Percentiles rank a stretch among this genome's conserved stretches.
Evolutionary conservation across 92 coral and sea anemone genomes (phyloP).

Genomic region (Porites cylindrica): DNA sequence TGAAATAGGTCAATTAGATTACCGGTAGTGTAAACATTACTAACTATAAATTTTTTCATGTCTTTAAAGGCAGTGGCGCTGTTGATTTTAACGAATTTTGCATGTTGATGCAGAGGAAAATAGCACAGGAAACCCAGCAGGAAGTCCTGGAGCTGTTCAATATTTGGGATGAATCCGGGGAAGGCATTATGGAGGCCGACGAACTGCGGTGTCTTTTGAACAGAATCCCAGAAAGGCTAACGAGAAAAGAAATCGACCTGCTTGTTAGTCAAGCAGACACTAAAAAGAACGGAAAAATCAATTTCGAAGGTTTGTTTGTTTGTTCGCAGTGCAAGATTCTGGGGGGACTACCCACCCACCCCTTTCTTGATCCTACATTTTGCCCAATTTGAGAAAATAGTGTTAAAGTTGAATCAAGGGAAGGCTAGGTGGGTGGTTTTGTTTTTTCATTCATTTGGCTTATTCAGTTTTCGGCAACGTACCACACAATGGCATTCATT

Average conservation of each 20-base stretch:
- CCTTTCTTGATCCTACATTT: no score
- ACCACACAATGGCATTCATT: no score
- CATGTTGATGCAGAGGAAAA: conserved; percentile 83
- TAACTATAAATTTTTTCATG: neutral
- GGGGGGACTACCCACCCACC: no score
- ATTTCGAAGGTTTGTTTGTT: conserved; percentile 61
- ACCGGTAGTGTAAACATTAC: neutral
- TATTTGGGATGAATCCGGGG: conserved; percentile 76
- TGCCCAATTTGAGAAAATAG: no score
- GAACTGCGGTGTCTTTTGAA: conserved; percentile 80
- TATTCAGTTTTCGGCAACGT: no score
- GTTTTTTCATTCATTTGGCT: no score
- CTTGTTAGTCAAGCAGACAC: conserved; percentile 76
- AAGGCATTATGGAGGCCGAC: conserved; percentile 67
- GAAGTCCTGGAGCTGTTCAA: conserved; percentile 82
- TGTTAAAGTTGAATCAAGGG: no score
- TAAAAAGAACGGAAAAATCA: conserved; percentile 72
- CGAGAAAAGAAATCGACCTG: conserved; percentile 72
- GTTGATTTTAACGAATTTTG: conserved; percentile 89
- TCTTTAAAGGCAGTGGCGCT: conserved; percentile 81
- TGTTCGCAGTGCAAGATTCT: no score
- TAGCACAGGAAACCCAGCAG: conserved; percentile 73
- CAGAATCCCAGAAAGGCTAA: conserved; percentile 77
- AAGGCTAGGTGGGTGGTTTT: no score
- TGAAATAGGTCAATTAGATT: no score